phyloP scores from a whole-genome alignment of 1,140 invertebrate species.

The Halyomorpha halys region DNA sequence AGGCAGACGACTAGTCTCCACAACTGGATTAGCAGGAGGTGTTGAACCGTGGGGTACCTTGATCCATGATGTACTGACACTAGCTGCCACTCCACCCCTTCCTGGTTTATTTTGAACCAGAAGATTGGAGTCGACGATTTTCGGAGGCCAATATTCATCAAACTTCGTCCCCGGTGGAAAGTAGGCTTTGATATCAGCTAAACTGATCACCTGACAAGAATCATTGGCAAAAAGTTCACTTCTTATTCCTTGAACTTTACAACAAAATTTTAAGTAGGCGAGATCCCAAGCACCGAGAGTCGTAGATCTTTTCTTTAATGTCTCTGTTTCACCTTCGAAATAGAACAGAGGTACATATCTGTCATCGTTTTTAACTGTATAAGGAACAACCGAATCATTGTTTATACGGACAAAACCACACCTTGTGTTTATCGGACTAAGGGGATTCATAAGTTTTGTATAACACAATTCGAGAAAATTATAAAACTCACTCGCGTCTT shows the following conservation, averaged over 20 bases:
- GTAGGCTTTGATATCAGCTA: conserved; percentile 80
- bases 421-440: conserved; percentile 40
- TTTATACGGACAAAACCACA: conserved; percentile 92
- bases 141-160: conserved; percentile 83
- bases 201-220: conserved; percentile 75
- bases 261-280: conserved; percentile 86
- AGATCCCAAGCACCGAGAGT: conserved; percentile 81
- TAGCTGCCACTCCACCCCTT: not conserved
- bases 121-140: conserved; percentile 65
- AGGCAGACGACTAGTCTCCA: conserved; percentile 4
- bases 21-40: conserved; percentile 20
- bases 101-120: conserved; percentile 41
- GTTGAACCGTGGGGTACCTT: conserved; percentile 28
- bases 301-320: conserved; percentile 72
- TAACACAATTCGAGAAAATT: conserved; percentile 81
- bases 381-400: conserved; percentile 86
- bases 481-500: conserved; percentile 82
- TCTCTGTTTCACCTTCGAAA: conserved; percentile 85
- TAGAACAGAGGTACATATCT: conserved; percentile 91
- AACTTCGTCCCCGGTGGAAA: conserved; percentile 79
- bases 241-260: conserved; percentile 83
- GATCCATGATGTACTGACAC: conserved; percentile 25
- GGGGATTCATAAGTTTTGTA: conserved; percentile 56
- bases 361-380: conserved; percentile 68
- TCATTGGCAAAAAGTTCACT: conserved; percentile 84